These are phyloP conservation scores for Torymus auratus DNA, from an alignment of 2,888 invertebrate species.

Conservation along the genomic window DNA sequence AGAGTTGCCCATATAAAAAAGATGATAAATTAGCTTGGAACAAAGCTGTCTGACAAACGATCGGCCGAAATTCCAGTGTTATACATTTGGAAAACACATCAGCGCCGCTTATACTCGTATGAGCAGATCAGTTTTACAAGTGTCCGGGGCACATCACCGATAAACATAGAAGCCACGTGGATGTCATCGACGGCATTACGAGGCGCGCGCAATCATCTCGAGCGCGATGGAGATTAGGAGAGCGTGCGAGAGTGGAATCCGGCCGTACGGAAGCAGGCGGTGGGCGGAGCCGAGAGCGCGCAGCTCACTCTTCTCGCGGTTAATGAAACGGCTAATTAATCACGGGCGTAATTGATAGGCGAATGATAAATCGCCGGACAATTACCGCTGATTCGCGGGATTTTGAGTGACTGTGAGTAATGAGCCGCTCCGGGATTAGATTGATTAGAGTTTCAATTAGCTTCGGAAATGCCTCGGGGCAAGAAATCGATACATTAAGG, in stretches of 20 bases:
- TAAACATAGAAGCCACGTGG: neutral
- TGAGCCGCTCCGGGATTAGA: conserved; percentile 48
- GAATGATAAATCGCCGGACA: conserved; percentile 50
- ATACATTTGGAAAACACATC: no score
- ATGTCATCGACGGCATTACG: conserved; percentile 23
- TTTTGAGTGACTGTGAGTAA: conserved; percentile 53
- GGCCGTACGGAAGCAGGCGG: conserved; percentile 21
- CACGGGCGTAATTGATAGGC: conserved; percentile 51
- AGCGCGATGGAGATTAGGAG: no score
- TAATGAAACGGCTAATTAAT: conserved; percentile 53
- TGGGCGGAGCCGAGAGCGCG: conserved; percentile 19
- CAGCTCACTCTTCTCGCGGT: neutral
- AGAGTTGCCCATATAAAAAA: no score
- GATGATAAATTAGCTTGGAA: no score
- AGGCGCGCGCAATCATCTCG: neutral
- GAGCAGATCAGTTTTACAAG: neutral
- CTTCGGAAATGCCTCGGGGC: conserved; percentile 51
- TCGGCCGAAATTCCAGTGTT: no score
- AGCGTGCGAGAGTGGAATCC: neutral
- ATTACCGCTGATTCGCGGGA: conserved; percentile 38
- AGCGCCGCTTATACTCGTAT: no score
- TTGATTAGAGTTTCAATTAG: conserved; percentile 63
- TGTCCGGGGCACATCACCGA: neutral
- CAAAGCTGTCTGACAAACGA: no score
- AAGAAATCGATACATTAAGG: conserved; percentile 46